These are phyloP conservation scores for Drosophila nr. fundita DNA, from an alignment of 2,888 invertebrate species.

Conservation along the genomic window DNA sequence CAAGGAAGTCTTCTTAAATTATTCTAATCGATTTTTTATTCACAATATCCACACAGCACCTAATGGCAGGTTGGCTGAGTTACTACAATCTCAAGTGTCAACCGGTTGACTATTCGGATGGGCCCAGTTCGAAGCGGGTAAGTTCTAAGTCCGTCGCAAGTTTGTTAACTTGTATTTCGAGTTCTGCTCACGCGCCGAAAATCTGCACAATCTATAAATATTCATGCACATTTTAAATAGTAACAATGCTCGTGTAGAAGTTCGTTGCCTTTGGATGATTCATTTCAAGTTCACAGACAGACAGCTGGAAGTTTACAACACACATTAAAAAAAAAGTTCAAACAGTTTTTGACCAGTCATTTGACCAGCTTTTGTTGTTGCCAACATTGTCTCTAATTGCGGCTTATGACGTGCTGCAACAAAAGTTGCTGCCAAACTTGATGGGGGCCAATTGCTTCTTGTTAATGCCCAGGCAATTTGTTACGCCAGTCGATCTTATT, in stretches of 20 bases:
- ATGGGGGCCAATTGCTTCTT: constrained; percentile 40
- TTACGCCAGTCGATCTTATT: constrained; percentile 62
- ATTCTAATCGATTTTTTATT: not conserved
- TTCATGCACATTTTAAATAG: not conserved
- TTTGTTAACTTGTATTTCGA: constrained; percentile 5
- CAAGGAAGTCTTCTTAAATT: not conserved
- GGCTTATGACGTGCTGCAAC: constrained; percentile 12
- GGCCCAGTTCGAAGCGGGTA: constrained; percentile 93
- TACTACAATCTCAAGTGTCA: constrained; percentile 97
- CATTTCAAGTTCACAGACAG: constrained; percentile 46
- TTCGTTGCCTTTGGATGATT: constrained; percentile 51
- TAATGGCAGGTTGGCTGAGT: constrained; percentile 96
- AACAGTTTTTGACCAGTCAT: constrained; percentile 38
- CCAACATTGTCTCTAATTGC: constrained; percentile 32
- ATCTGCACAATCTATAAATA: constrained; percentile 3
- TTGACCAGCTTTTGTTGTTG: constrained; percentile 10
- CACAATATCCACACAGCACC: constrained; percentile 87
- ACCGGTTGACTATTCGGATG: constrained; percentile 96
- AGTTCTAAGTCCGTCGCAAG: constrained; percentile 83
- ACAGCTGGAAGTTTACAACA: constrained; percentile 24
- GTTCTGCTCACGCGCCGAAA: constrained; percentile 8
- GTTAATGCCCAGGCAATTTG: constrained; percentile 47
- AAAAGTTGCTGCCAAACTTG: constrained; percentile 7
- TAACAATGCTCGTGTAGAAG: constrained; percentile 25
- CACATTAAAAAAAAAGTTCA: constrained; percentile 12